Percentiles rank a stretch among this genome's conserved stretches.
phyloP scores from a whole-genome alignment of 2,113 vertebrate species.

The Chaenogobius annularis region DNA sequence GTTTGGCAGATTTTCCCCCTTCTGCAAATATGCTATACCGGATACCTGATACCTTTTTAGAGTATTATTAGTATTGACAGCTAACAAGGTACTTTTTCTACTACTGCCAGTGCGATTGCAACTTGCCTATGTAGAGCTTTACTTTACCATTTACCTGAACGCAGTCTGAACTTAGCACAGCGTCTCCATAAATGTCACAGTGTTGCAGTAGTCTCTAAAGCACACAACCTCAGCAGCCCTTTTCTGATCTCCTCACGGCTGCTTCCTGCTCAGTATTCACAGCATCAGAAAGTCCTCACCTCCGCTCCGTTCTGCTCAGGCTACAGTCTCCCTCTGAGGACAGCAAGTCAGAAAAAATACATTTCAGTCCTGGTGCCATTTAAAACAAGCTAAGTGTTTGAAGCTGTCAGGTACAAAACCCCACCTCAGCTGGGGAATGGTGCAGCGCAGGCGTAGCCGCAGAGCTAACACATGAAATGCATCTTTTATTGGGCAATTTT shows the following conservation, averaged over 20 bases:
- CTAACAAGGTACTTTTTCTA: not conserved
- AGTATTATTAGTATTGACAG: not conserved
- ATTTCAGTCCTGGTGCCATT: constrained; percentile 56
- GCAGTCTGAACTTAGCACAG: not conserved
- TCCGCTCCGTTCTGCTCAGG: constrained; percentile 41
- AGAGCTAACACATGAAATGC: constrained; percentile 59
- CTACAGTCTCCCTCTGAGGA: constrained; percentile 46
- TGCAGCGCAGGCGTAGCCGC: constrained; percentile 59
- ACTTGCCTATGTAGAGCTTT: not conserved
- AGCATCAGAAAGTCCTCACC: constrained; percentile 42
- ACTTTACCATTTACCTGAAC: not conserved
- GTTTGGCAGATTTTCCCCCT: too few relatives aligned
- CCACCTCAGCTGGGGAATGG: constrained; percentile 47
- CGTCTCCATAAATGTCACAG: not conserved
- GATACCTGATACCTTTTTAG: too few relatives aligned
- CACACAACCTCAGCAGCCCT: constrained; percentile 11
- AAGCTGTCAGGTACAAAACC: constrained; percentile 59
- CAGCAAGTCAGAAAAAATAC: constrained; percentile 45
- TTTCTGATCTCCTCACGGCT: constrained; percentile 21
- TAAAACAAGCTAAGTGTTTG: constrained; percentile 55
- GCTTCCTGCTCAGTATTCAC: constrained; percentile 37
- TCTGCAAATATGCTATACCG: too few relatives aligned
- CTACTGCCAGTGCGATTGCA: not conserved
- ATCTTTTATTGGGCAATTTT: not conserved
- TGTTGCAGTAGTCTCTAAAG: constrained; percentile 7